Evolutionary conservation across 2,113 vertebrate species (phyloP), one percentile per base, ranked within the genome.

Genomic region (Camarhynchus parvulus): DNA sequence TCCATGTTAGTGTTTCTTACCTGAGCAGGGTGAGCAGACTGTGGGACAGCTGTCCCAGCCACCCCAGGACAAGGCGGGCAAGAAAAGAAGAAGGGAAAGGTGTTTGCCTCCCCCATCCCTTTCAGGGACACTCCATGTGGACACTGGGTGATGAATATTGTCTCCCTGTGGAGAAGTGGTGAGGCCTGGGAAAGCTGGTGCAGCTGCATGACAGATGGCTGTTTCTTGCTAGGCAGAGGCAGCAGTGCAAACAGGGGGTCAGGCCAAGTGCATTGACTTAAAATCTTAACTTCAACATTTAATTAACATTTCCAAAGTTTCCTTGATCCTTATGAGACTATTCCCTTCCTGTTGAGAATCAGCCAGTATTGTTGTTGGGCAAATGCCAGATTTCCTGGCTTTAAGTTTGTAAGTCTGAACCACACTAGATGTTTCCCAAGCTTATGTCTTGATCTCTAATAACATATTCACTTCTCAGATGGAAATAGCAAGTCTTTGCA

Each of bases 31-130:
- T 25, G n/a, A 85, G 17, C 9, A 80, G 33, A 62, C 56, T 75
- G 13, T 8, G 13, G 4, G 41, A 15, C 52, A 58, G 44, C 50
- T 72, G 21, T 20, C 6, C 5, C 35, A 83, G 35, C 9, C 20
- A 18, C 18, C 11, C 13, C 53, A 76, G 25, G 28, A 21, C 18
- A 58, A n/a, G 8, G 17, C 0, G 0, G 6, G 6, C 6, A 44
- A 49, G 30, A 44, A 90, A 42, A 3, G 13, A 41, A 33, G 30
- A 30, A 63, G 39, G 16, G 6, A 37, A 68, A 69, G 22, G 6
- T 58, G 5, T n/a, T 41, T 30, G 5, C 13, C 28, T 52, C 2
- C 16, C 10, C 59, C 49, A 14, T 24, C 11, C 22, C 49, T 72
- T 49, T 42, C 69, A 74, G 50, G 13, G 6, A 16, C 24, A 42